A percentile compares a stretch with the other conserved stretches of the same genome.
Evolutionary conservation across 2,888 invertebrate species (phyloP).

Genomic region (Cephalotes varians): DNA sequence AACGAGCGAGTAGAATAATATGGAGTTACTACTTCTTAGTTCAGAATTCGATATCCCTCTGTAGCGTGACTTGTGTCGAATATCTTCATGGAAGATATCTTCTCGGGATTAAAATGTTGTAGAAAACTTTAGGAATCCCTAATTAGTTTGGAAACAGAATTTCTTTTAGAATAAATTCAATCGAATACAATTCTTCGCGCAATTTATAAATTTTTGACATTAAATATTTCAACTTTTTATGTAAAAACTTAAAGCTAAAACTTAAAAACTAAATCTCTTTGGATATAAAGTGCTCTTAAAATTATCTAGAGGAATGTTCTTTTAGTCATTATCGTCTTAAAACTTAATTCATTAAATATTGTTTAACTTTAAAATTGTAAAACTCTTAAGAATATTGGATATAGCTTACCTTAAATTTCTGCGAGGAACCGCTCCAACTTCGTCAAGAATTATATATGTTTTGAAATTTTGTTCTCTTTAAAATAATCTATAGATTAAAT

Average conservation of each 20-base stretch:
- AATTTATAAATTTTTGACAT: background rate
- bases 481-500: background rate
- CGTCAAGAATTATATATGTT: conserved; percentile 2
- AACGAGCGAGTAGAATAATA: conserved; percentile 40
- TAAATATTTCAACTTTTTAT: background rate
- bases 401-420: background rate
- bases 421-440: background rate
- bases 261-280: conserved; percentile 1
- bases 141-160: background rate
- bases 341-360: background rate
- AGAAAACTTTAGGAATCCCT: background rate
- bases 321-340: background rate
- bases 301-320: background rate
- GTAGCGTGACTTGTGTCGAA: conserved; percentile 34
- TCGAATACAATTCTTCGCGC: background rate
- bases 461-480: background rate
- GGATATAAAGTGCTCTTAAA: background rate
- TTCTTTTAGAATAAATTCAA: background rate
- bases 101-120: conserved; percentile 13
- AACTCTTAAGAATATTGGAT: background rate
- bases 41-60: conserved; percentile 12
- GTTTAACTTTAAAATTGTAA: background rate
- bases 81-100: background rate
- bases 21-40: conserved; percentile 4
- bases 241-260: background rate